phyloP scores from a whole-genome alignment of 1,140 invertebrate species.

The Vanessa tameamea region DNA sequence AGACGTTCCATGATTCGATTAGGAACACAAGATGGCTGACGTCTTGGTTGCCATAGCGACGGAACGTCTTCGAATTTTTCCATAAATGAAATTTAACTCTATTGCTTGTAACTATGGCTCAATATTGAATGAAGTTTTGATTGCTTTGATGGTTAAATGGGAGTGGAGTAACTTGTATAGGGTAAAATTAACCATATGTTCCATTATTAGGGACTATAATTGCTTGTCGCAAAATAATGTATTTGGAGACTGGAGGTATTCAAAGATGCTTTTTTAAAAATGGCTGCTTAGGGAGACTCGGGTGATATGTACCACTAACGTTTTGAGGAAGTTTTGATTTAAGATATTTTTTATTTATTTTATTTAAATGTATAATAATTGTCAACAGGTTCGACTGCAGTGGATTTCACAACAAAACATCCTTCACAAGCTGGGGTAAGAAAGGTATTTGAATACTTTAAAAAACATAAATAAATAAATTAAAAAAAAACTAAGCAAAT shows the following conservation, averaged over 20 bases:
- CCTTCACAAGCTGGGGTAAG: conserved; percentile 41
- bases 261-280: conserved; percentile 13
- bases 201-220: conserved; percentile 27
- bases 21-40: conserved; percentile 64
- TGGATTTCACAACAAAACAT: conserved; percentile 63
- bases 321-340: neutral
- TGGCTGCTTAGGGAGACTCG: neutral
- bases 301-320: neutral
- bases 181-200: conserved; percentile 34
- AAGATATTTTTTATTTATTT: neutral
- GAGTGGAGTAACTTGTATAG: conserved; percentile 4
- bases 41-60: conserved; percentile 64
- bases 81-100: conserved; percentile 42
- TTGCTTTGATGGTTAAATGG: conserved; percentile 28
- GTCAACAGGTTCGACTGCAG: conserved; percentile 50
- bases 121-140: conserved; percentile 32
- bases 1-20: conserved; percentile 68
- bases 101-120: conserved; percentile 32
- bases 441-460: conserved; percentile 49
- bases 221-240: neutral
- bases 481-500: too few relatives aligned
- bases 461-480: neutral
- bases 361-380: conserved; percentile 1
- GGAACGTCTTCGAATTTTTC: conserved; percentile 47
- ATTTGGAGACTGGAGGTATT: neutral